Percentiles rank a stretch among this genome's conserved stretches.
phyloP scores from a whole-genome alignment of 2,113 vertebrate species.

The Brachyhypopomus gauderio region DNA sequence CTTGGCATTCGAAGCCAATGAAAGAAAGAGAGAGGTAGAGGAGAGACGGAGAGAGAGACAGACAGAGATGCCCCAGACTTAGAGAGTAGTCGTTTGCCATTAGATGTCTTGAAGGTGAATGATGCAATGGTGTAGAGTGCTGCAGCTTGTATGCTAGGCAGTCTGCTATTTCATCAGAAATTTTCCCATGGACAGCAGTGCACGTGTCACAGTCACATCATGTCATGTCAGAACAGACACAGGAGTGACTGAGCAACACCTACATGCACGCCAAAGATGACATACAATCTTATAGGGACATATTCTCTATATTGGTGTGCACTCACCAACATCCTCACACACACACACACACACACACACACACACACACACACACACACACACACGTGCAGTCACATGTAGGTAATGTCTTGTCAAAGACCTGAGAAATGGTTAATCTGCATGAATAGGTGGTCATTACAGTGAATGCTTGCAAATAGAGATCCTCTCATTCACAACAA shows the following conservation, averaged over 20 bases:
- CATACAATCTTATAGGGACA: slow-evolving; percentile 7
- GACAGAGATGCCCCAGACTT: slow-evolving; percentile 19
- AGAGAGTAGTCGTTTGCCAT: slow-evolving; percentile 21
- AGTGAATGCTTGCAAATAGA: not conserved
- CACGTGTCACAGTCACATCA: slow-evolving; percentile 7
- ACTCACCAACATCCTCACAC: not conserved
- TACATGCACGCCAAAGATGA: not conserved
- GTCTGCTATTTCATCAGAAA: slow-evolving; percentile 48
- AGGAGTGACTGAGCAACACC: not conserved
- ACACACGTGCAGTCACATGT: not conserved
- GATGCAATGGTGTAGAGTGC: slow-evolving; percentile 47
- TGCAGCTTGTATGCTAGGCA: slow-evolving; percentile 24
- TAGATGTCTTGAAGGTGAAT: slow-evolving; percentile 52
- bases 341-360: not conserved
- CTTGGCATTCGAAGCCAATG: not conserved
- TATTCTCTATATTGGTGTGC: not conserved
- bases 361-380: not conserved
- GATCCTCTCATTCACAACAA: not conserved
- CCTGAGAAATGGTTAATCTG: not conserved
- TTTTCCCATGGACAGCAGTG: slow-evolving; percentile 21
- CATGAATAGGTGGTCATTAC: slow-evolving; percentile 28
- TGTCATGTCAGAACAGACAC: not conserved
- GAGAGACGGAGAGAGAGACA: not conserved
- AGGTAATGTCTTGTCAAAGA: not conserved
- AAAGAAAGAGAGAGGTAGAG: not conserved